phyloP scores from a whole-genome alignment of 1,140 invertebrate genomes.

The Pachypeltis micranthus region DNA sequence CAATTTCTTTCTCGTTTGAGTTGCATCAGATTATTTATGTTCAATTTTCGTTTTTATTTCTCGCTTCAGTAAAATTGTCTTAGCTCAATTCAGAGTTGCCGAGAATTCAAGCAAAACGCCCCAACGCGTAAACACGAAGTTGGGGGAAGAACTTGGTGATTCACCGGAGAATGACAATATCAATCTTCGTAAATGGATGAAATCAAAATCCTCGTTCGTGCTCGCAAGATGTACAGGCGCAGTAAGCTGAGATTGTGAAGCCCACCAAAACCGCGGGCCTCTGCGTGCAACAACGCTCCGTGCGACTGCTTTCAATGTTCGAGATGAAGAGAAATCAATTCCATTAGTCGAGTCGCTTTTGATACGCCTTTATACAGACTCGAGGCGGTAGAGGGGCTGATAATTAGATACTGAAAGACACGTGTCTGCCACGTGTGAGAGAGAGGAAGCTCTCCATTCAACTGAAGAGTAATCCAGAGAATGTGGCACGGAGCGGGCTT shows the following conservation, averaged over 20 bases:
- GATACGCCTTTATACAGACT: no score
- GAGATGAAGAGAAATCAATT: neutral
- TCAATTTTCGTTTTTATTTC: no score
- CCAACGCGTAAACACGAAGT: neutral
- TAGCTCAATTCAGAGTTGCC: neutral
- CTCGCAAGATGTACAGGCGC: neutral
- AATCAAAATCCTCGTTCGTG: no score
- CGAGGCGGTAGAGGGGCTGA: neutral
- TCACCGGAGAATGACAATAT: no score
- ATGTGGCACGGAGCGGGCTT: neutral
- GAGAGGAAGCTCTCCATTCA: neutral
- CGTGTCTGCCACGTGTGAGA: neutral
- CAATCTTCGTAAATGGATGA: no score
- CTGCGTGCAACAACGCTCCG: neutral
- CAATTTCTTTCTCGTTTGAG: no score
- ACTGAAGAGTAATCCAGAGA: neutral
- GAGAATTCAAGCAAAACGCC: neutral
- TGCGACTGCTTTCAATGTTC: neutral
- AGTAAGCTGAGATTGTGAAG: neutral
- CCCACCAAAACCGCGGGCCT: neutral
- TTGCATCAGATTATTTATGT: no score
- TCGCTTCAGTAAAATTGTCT: neutral
- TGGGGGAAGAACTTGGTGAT: no score
- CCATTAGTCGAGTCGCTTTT: no score
- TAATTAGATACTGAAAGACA: neutral